These are phyloP conservation scores for Notarius quadriscutis DNA, from an alignment of 2,113 vertebrate genomes.

Conservation along the genomic window DNA sequence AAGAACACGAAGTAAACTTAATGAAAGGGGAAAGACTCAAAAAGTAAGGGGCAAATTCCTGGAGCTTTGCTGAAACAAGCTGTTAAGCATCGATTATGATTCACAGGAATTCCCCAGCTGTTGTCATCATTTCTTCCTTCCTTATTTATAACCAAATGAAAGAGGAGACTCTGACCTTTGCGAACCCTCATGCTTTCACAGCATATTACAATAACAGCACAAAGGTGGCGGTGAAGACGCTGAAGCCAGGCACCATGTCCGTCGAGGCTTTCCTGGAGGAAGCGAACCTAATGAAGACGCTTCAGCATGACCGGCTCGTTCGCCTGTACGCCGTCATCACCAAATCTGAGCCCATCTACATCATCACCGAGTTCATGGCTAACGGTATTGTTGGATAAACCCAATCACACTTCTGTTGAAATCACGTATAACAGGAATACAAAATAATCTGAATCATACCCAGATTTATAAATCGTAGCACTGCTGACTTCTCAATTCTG, in stretches of 20 bases:
- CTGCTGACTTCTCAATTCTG: not conserved
- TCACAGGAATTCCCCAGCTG: slow-evolving; percentile 1
- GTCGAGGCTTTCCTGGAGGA: slow-evolving; percentile 90
- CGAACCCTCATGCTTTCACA: not conserved
- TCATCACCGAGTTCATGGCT: slow-evolving; percentile 94
- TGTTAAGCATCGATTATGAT: not conserved
- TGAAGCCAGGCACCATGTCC: slow-evolving; percentile 93
- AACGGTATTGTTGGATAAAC: slow-evolving; percentile 74
- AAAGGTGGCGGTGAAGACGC: slow-evolving; percentile 92
- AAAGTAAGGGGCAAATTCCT: not conserved
- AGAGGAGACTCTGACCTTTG: not conserved
- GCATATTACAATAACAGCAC: slow-evolving; percentile 82
- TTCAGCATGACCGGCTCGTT: slow-evolving; percentile 91
- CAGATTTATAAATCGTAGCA: not conserved
- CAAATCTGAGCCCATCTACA: slow-evolving; percentile 90
- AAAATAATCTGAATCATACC: not conserved
- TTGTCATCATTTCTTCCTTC: not conserved
- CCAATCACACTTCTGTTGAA: not conserved
- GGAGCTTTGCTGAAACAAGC: not conserved
- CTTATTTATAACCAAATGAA: not conserved
- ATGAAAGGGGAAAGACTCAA: not conserved
- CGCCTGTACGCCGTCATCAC: slow-evolving; percentile 91
- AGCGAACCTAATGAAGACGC: slow-evolving; percentile 93
- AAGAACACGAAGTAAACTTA: not conserved
- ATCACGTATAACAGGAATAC: not conserved